Evolutionary conservation across 2,888 invertebrate genomes (phyloP).

Genomic region (Yponomeuta malinellus): DNA sequence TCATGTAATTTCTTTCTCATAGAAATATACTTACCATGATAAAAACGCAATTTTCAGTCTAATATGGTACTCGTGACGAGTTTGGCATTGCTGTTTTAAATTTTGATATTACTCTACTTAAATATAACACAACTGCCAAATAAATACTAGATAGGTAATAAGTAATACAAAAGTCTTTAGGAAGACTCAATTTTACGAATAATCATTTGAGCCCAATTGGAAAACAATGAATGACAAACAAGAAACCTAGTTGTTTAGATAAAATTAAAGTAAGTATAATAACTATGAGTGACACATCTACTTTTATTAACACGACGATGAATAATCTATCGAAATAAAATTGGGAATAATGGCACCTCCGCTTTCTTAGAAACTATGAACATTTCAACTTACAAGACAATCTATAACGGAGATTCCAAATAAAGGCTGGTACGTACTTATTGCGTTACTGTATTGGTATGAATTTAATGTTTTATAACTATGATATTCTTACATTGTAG

Average conservation of each 20-base stretch:
- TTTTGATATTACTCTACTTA: constrained; percentile 48
- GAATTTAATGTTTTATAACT: constrained; percentile 36
- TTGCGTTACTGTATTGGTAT: constrained; percentile 40
- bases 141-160: constrained; percentile 23
- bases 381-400: constrained; percentile 62
- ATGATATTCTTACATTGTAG: constrained; percentile 63
- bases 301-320: background rate
- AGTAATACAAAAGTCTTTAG: constrained; percentile 38
- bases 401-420: constrained; percentile 69
- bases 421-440: constrained; percentile 52
- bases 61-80: constrained; percentile 63
- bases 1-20: constrained; percentile 16
- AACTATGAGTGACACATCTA: background rate
- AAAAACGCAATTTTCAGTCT: constrained; percentile 55
- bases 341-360: constrained; percentile 64
- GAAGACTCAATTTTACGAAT: constrained; percentile 42
- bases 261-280: constrained; percentile 12
- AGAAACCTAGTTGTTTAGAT: background rate
- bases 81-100: constrained; percentile 68
- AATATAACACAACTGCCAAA: constrained; percentile 42
- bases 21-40: constrained; percentile 20
- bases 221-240: too few relatives aligned
- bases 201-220: constrained; percentile 14
- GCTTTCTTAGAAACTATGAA: constrained; percentile 58
- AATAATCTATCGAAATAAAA: constrained; percentile 9